Base-by-base conservation (phyloP, 2,113 vertebrate genomes). In the Falco punctatus region DNA sequence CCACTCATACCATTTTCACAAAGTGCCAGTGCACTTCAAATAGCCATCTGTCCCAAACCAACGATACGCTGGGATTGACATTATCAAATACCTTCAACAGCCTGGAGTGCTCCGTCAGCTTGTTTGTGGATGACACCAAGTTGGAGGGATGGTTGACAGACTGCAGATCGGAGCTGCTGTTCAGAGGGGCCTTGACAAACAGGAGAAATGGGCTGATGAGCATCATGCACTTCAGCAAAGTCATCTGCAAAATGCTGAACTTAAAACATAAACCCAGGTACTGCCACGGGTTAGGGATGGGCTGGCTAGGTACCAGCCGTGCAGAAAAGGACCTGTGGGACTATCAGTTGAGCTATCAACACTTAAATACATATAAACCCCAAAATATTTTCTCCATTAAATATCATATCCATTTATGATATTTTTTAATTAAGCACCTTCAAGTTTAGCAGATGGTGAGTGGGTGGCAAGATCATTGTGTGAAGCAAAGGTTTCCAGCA, bases 91-190 rank as follows among this genome's bases (percentile, higher is more conserved):
- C 2, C 46, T 70, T 61, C 44, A 73, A 38, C 17, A 52, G 33
- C 32, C 38, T 35, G 52, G 61, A 48, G 24, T 1, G 0, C 8
- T 24, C 28, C 0, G 0, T 40, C 71, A 21, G 40, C 48, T 11
- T 20, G 61, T 30, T 32, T 30, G 38, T 38, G 38, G 32, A 15
- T 18, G 19, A 65, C 13, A 42, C 20, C 24, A 12, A 26, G 26
- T 11, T 32, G 44, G 26, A 74, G 22, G 52, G 21, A 17, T 49
- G 42, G 69, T 5, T 19, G 35, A 27, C 4, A 11, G 44, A 33
- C 22, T 46, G 46, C 23, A 40, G 79, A 21, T 27, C 20, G 61
- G 65, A 69, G 54, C 49, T 49, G 38, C 70, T 58, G 26, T 6
- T 65, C 75, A 66, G 17, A 78, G 22, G 11, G 13, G 10, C 49